Base-by-base conservation (phyloP, 2,797 vertebrate genomes). In the Pangasius larnaudii region DNA sequence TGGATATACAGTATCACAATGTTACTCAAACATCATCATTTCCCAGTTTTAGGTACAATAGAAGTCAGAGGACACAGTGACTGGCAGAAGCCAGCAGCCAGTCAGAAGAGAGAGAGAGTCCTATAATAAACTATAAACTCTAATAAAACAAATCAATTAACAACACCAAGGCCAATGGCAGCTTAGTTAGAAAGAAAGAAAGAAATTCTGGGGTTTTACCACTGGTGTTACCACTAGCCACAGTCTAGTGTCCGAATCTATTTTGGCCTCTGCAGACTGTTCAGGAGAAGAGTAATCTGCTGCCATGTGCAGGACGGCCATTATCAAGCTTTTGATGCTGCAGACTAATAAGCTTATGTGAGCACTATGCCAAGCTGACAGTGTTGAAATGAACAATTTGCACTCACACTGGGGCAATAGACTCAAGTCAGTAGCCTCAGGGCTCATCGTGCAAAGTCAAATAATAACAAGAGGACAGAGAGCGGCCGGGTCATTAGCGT, bases 241-340 rank as follows among this genome's bases (percentile, higher is more conserved):
- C 49, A 36, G 9, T 53, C 46, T 36, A 8, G 10, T 77, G 39
- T 59, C 74, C 27, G n/a, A 7, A 79, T 58, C 49, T 56, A 39
- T 42, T 53, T 80, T 69, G 85, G 22, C 30, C 11, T 46, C 39
- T 16, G 39, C 58, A 36, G 11, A 72, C 16, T 39, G 65, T 46
- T 85, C 53, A 71, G n/a, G 51, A 69, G 13, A 61, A 85, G 51
- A 69, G 13, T 80, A 85, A 88, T 72, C n/a, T 72, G 63, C 87
- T 75, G 42, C 77, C 49, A 30, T 42, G 69, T 56, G 18, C 24
- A n/a, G 53, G 58, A 69, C 71, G n/a, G 22, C 78, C 59, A 82
- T 89, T 86, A 89, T 78, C 71, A 86, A 59, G 80, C 85, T 36
- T 86, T 83, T 77, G 79, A 86, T 78, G 79, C 30, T 19, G 27